These are phyloP conservation scores for Micoletzkya japonica DNA, from an alignment of 2,888 invertebrate genomes.

Conservation along the genomic window DNA sequence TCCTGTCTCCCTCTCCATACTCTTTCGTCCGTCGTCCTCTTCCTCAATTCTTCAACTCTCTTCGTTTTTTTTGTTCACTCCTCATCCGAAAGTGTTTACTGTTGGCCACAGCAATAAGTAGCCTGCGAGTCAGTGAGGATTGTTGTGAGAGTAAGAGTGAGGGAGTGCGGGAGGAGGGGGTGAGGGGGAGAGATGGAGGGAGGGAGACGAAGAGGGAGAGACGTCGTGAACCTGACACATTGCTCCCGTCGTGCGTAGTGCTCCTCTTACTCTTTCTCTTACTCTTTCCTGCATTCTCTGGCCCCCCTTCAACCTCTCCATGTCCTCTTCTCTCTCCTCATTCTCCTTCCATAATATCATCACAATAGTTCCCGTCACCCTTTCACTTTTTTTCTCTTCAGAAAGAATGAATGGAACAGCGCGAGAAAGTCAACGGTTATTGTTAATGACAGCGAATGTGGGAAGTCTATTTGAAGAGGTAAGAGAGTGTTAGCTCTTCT, in stretches of 20 bases:
- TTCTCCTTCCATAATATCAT: neutral
- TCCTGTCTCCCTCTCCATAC: neutral
- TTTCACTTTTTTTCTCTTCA: constrained; percentile 2
- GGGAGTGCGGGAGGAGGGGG: too few relatives aligned
- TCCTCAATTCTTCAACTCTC: neutral
- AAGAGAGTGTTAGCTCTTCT: constrained; percentile 11
- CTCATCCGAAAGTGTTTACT: too few relatives aligned
- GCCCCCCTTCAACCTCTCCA: neutral
- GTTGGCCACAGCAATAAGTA: too few relatives aligned
- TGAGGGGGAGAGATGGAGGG: too few relatives aligned
- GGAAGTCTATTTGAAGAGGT: constrained; percentile 60
- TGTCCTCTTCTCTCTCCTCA: neutral
- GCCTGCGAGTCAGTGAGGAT: too few relatives aligned
- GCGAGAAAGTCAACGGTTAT: constrained; percentile 30
- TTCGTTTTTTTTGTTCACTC: too few relatives aligned
- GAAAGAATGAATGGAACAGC: constrained; percentile 24
- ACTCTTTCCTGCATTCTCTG: neutral
- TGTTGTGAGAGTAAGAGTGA: too few relatives aligned
- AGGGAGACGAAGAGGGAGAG: too few relatives aligned
- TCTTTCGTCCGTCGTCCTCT: neutral
- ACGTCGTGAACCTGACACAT: too few relatives aligned
- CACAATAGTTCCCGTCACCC: neutral
- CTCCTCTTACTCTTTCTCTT: neutral
- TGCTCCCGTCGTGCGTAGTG: neutral
- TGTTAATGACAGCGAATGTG: constrained; percentile 61